A percentile compares a stretch with the other conserved stretches of the same genome.
Conservation (phyloP, 2,113 vertebrate species). For the Microcebus lehilahytsara region DNA sequence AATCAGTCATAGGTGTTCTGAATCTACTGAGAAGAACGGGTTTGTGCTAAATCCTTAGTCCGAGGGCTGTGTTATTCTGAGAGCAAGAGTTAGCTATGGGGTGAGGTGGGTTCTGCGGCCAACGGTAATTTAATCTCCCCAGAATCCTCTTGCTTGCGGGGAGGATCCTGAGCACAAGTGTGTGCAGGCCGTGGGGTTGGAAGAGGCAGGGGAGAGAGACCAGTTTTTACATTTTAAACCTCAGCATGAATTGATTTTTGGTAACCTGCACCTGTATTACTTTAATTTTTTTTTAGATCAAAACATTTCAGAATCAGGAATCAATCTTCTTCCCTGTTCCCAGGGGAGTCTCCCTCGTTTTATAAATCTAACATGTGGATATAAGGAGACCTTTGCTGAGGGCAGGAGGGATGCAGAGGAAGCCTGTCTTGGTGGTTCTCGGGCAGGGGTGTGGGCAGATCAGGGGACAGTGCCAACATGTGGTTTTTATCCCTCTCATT, state of each 20-base stretch:
- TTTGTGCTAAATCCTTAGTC: background rate
- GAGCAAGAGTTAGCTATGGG: background rate
- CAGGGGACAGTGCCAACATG: background rate
- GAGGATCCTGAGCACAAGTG: background rate
- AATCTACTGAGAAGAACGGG: background rate
- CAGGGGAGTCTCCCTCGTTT: background rate
- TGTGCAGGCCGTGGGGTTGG: background rate
- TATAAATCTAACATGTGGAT: background rate
- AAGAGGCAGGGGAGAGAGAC: background rate
- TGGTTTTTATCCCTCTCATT: background rate
- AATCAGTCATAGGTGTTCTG: background rate
- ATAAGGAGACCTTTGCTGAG: background rate
- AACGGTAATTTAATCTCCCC: accelerated
- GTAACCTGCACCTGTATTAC: background rate
- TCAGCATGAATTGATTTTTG: background rate
- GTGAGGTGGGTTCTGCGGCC: background rate
- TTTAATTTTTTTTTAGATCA: background rate
- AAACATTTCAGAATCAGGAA: background rate
- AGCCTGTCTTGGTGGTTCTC: background rate
- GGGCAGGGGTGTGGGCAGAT: too few relatives aligned
- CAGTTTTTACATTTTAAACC: accelerated
- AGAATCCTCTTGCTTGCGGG: background rate
- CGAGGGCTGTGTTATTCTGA: background rate
- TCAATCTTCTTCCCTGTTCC: background rate
- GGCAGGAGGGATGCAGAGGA: background rate